phyloP scores from a whole-genome alignment of 1,140 invertebrate genomes.

The Eumaeus atala region DNA sequence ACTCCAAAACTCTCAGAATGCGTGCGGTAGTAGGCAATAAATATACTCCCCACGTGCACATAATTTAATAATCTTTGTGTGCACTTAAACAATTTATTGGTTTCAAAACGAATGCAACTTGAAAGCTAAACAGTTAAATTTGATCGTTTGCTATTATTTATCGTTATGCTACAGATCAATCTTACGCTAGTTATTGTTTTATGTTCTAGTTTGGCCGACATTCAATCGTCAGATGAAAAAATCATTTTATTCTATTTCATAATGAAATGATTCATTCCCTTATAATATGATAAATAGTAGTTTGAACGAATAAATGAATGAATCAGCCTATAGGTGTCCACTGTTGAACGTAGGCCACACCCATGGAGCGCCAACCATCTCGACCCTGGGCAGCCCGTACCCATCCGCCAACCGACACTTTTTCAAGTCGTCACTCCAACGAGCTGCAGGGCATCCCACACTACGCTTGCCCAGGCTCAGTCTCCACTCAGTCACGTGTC shows the following conservation, averaged over 20 bases:
- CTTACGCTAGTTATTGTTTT: conserved; percentile 24
- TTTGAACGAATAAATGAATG: too few relatives aligned
- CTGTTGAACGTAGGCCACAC: too few relatives aligned
- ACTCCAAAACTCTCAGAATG: not conserved
- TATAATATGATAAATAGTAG: too few relatives aligned
- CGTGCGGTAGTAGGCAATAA: conserved; percentile 1
- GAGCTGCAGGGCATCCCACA: too few relatives aligned
- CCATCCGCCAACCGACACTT: too few relatives aligned
- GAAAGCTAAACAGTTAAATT: conserved; percentile 24
- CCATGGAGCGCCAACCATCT: too few relatives aligned
- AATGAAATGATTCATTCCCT: not conserved
- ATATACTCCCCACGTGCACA: not conserved
- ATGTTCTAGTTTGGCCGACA: conserved; percentile 19
- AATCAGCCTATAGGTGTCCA: too few relatives aligned
- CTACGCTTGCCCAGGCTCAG: too few relatives aligned
- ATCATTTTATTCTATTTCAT: conserved; percentile 5
- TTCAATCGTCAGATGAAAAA: conserved; percentile 27
- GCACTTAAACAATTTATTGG: conserved; percentile 24
- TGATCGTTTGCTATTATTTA: conserved; percentile 26
- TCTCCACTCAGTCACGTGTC: too few relatives aligned
- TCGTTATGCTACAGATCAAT: conserved; percentile 20
- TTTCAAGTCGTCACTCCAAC: too few relatives aligned
- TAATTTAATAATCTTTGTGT: conserved; percentile 18
- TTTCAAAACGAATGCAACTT: conserved; percentile 22
- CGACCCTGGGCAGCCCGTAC: too few relatives aligned